Base-by-base conservation (phyloP, 2,797 vertebrate species). In the Hemibagrus guttatus region DNA sequence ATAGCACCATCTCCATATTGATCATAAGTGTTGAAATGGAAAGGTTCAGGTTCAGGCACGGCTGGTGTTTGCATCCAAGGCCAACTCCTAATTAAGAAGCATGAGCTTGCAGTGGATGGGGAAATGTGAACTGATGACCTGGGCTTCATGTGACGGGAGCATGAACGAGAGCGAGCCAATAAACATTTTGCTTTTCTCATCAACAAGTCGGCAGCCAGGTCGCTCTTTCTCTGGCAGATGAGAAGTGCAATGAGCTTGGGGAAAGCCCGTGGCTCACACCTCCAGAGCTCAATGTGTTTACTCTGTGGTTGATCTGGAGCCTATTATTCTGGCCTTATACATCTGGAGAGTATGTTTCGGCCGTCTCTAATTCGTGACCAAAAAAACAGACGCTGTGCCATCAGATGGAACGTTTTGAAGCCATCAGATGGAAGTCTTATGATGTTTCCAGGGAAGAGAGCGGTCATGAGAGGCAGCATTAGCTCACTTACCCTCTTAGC, bases 401-500 rank as follows among this genome's bases (percentile, higher is more conserved):
- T n/a, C n/a, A n/a, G n/a, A n/a, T n/a, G n/a, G 28, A 63, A 81
- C 74, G 56, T 86, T 89, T 78, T 64, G 3, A 74, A 83, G 81
- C 71, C 78, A 64, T 86, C 88, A 81, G 81, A 89, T 88, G 63
- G 54, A 76, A 82, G 88, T 90, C 90, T 90, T 89, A 84, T 91
- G 89, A 90, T 91, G 88, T 90, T 87, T 90, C n/a, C 72, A 52
- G 52, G 84, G 69, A 87, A 58, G 39, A 46, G 31, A 75, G 76
- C 63, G 52, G 85, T 88, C 88, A 88, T 87, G 87, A 86, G 86
- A 82, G 26, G 71, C 83, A 56, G 61, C 83, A 46, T 71, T 80
- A 69, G 80, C 64, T 84, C 31, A 58, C 46, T 8, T 58, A 76
- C 46, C 6, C 46, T 49, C 7, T 49, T 8, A 49, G 7, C 64